Base-by-base conservation (phyloP, 1,140 invertebrate species). In the Grapholita molesta region DNA sequence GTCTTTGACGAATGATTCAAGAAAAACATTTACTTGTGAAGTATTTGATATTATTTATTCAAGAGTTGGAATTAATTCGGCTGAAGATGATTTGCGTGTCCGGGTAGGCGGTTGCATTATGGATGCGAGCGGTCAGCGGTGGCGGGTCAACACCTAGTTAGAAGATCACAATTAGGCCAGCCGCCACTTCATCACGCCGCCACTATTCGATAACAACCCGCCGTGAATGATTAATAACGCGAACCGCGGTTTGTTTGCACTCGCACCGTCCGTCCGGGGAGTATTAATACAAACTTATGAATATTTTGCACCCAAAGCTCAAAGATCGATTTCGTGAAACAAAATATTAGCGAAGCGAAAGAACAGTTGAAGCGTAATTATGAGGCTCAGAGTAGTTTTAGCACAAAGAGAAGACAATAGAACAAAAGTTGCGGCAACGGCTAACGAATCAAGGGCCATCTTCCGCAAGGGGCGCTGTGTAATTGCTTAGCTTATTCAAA, bases 191-290 rank as follows among this genome's bases (percentile, higher is more conserved):
- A 85, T 88, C 82, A 85, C 86, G 82, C 57, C 69, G 72, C 80
- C 78, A 71, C 79, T 81, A 84, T 79, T 84, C 80, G 84, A 87
- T 87, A 86, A 88, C 83, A 79, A 85, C 76, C 77, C 72, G 70
- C 67, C 70, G 75, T 87, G 85, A 88, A 89, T 90, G 81, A 88
- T 89, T 89, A 88, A 90, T 89, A 82, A 82, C 72, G 66, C 71
- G 80, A 82, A 78, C 79, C 80, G 77, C 73, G 75, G 83, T 80
- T 82, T 89, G 86, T 90, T 89, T 88, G 85, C 81, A 77, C 80
- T 82, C 79, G 67, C 77, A 83, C 78, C 76, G 80, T 79, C 48
- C 57, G 24, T 25, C 73, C 71, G 71, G 74, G 70, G 79, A 80
- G 76, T 74, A 83, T 65, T 65, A 64, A 64, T n/a, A 83, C 83